Evolutionary conservation across 1,140 invertebrate genomes (phyloP).

Genomic region (Gryon sp.): DNA sequence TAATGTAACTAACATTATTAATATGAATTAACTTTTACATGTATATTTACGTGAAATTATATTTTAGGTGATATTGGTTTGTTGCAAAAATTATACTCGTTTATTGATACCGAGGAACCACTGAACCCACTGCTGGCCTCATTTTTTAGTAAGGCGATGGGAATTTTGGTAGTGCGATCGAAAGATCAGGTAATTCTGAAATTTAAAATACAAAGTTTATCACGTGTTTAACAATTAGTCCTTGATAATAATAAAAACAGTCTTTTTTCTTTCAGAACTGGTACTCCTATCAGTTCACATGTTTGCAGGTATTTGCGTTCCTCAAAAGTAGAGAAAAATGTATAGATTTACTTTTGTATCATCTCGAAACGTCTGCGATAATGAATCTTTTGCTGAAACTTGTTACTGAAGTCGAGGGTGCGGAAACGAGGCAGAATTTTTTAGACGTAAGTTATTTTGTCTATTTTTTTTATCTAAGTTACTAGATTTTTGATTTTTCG

Average conservation of each 20-base stretch:
- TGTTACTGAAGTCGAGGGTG: constrained; percentile 90
- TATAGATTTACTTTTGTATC: constrained; percentile 90
- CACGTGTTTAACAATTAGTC: too few relatives aligned
- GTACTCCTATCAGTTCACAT: constrained; percentile 94
- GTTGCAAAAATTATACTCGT: constrained; percentile 92
- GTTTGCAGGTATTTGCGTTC: constrained; percentile 94
- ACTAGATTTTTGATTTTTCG: neutral
- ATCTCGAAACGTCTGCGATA: constrained; percentile 96
- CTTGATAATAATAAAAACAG: too few relatives aligned
- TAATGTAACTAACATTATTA: too few relatives aligned
- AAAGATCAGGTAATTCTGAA: constrained; percentile 83
- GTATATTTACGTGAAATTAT: too few relatives aligned
- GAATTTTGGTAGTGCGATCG: constrained; percentile 90
- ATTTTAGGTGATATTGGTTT: constrained; percentile 84
- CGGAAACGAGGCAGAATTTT: constrained; percentile 88
- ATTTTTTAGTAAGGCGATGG: constrained; percentile 97
- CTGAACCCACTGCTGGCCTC: constrained; percentile 96
- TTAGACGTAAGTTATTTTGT: constrained; percentile 84
- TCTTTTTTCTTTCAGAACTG: constrained; percentile 84
- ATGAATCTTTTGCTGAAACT: constrained; percentile 95
- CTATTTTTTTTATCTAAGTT: neutral
- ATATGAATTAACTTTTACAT: too few relatives aligned
- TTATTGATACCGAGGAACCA: constrained; percentile 91
- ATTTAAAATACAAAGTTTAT: too few relatives aligned
- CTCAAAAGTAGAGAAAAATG: constrained; percentile 92